Conservation (phyloP, 1,140 invertebrate species). For the Luehdorfia chinensis region DNA sequence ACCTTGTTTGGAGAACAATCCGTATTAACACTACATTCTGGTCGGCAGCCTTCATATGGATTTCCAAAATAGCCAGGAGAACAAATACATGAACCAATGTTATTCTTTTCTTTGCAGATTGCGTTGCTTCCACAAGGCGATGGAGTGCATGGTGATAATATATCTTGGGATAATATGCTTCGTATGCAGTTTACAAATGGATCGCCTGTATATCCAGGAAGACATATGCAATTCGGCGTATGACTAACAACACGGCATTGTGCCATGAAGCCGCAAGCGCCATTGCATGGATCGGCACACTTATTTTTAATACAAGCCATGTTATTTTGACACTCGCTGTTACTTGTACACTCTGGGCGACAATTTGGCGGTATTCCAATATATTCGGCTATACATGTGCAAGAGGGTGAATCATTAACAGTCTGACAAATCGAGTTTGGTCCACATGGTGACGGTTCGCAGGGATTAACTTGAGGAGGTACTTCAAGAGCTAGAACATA, state of each 20-base stretch:
- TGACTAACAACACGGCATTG: conserved; percentile 83
- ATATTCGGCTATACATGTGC: conserved; percentile 81
- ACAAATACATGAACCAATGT: conserved; percentile 81
- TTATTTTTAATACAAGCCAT: conserved; percentile 83
- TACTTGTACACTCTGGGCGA: conserved; percentile 82
- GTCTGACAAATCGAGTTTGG: conserved; percentile 82
- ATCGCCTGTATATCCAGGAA: conserved; percentile 78
- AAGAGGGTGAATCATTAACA: conserved; percentile 79
- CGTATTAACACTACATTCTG: conserved; percentile 81
- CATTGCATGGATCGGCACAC: conserved; percentile 83
- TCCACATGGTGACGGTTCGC: conserved; percentile 84
- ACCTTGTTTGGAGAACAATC: conserved; percentile 80
- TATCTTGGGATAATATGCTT: conserved; percentile 47
- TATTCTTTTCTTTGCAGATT: conserved; percentile 79
- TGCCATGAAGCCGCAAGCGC: conserved; percentile 80
- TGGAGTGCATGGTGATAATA: conserved; percentile 77
- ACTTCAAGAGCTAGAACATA: conserved; percentile 75
- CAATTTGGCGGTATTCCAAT: conserved; percentile 82
- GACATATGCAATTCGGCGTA: conserved; percentile 81
- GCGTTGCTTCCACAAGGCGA: conserved; percentile 84
- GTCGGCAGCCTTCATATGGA: conserved; percentile 82
- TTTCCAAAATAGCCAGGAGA: conserved; percentile 82
- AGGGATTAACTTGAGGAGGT: conserved; percentile 77
- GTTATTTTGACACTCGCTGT: conserved; percentile 80
- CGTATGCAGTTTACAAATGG: conserved; percentile 77